These are phyloP conservation scores for Melanotaenia trifasciata DNA, from an alignment of 2,797 vertebrate species.

Conservation along the genomic window DNA sequence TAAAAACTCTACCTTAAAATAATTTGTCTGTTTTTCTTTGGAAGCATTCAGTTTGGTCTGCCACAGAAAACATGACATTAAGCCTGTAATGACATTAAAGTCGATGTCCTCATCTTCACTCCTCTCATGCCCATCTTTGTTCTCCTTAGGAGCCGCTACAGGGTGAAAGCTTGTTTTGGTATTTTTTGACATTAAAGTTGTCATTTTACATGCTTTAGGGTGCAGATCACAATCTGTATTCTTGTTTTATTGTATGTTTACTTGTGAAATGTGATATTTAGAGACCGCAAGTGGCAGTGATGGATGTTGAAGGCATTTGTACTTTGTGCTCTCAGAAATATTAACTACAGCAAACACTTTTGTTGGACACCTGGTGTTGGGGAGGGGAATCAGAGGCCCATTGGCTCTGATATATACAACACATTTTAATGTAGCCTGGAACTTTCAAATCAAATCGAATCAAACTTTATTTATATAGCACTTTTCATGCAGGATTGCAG, in stretches of 20 bases:
- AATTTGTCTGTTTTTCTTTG: background rate
- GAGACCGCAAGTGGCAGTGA: slow-evolving; percentile 22
- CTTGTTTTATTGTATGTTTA: slow-evolving; percentile 22
- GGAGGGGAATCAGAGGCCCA: slow-evolving; percentile 11
- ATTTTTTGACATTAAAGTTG: slow-evolving; percentile 60
- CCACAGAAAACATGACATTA: background rate
- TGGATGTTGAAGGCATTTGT: slow-evolving; percentile 27
- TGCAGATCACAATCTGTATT: slow-evolving; percentile 37
- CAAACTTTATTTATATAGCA: too few relatives aligned
- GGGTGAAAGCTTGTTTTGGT: slow-evolving; percentile 27
- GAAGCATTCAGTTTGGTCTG: background rate
- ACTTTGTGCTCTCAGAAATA: slow-evolving; percentile 25
- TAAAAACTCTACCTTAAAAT: background rate
- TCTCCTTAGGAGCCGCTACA: slow-evolving; percentile 11
- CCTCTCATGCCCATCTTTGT: background rate
- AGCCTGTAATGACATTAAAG: slow-evolving; percentile 16
- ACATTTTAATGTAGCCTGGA: background rate
- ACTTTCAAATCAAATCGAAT: background rate
- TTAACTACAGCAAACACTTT: slow-evolving; percentile 47
- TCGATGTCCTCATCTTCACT: background rate
- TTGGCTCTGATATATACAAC: slow-evolving; percentile 27
- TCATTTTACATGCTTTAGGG: slow-evolving; percentile 40
- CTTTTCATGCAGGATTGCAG: too few relatives aligned
- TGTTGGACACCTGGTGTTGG: slow-evolving; percentile 39
- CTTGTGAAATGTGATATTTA: slow-evolving; percentile 45